These are phyloP conservation scores for Xiphophorus hellerii DNA, from an alignment of 2,113 vertebrate species.

Conservation along the genomic window DNA sequence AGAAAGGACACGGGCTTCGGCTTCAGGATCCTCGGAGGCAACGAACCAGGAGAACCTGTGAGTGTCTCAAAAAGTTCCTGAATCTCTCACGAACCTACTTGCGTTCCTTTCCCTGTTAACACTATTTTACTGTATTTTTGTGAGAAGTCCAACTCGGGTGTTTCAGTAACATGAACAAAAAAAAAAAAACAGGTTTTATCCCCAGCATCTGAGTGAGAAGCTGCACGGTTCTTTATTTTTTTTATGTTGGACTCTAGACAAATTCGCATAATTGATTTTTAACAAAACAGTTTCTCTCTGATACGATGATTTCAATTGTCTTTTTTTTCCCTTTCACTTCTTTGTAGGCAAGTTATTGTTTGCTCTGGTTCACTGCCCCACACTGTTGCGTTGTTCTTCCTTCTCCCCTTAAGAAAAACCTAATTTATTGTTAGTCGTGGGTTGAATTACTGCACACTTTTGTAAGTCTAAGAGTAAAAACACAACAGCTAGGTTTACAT, in stretches of 20 bases:
- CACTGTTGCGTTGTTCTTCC: neutral
- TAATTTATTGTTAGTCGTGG: neutral
- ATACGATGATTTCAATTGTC: conserved; percentile 25
- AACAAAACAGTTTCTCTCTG: conserved; percentile 41
- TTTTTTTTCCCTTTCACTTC: conserved; percentile 8
- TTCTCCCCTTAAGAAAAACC: conserved; percentile 25
- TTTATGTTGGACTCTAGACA: conserved; percentile 4
- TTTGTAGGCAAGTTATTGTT: conserved; percentile 37
- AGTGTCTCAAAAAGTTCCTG: conserved; percentile 68
- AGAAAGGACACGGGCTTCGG: conserved; percentile 99
- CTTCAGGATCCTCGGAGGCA: conserved; percentile 99
- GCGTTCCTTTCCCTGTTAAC: conserved; percentile 1
- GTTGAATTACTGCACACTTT: neutral
- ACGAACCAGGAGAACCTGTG: conserved; percentile 98
- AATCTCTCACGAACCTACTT: neutral
- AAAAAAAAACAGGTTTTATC: conserved; percentile 1
- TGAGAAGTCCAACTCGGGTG: conserved; percentile 16
- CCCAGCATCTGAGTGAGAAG: neutral
- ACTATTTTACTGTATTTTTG: neutral
- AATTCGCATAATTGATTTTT: conserved; percentile 27
- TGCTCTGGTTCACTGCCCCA: conserved; percentile 40
- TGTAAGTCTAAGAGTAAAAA: neutral
- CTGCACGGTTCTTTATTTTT: conserved; percentile 11
- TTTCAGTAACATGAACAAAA: conserved; percentile 16
- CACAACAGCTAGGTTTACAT: neutral